Evolutionary conservation across 1,140 invertebrate species (phyloP), one percentile per base, ranked within the genome.

Genomic region (Diabrotica undecimpunctata): DNA sequence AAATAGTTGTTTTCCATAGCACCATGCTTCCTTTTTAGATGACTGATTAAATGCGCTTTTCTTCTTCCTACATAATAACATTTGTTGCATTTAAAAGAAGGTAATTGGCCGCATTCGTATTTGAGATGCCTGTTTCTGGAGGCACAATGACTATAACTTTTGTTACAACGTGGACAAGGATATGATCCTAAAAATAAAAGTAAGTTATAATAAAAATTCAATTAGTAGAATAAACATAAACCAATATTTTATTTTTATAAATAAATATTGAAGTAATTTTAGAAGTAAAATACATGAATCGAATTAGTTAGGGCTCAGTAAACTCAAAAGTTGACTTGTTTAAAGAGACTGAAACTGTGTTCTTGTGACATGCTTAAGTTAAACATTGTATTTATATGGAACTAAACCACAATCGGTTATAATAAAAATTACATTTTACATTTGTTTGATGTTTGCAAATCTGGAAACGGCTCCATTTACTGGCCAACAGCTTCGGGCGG

Each of bases 41-140:
- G 76, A 50, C 79, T 77, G 54, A 80, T 79, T 36, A 81, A 81
- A 61, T 79, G 75, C 54, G 79, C 76, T 75, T 79, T 81, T 78
- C 82, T 75, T 72, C 81, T 80, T 65, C 79, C 81, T 75, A 82
- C 80, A 70, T 81, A 77, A 13, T 78, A 64, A 75, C 80, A 79
- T 62, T 83, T 70, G 66, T 82, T 64, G 69, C 82, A 83, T 36
- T 78, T 74, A 64, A 82, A 82, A 77, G 79, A 80, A 0, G 81
- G 81, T 61, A 81, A 77, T 66, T 82, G 82, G 10, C 81, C 81
- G 62, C 82, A 83, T 66, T 82, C 81, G 55, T 81, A 82, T 2
- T 80, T 80, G 7, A 81, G 71, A 61, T 83, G 82, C 46, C 68
- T 70, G 25, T 65, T 65, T 57, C 62, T 62, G n/a, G 66, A 67